A percentile compares a stretch with the other conserved stretches of the same genome.
Conservation (phyloP, 2,113 vertebrate species). For the Pandion haliaetus region DNA sequence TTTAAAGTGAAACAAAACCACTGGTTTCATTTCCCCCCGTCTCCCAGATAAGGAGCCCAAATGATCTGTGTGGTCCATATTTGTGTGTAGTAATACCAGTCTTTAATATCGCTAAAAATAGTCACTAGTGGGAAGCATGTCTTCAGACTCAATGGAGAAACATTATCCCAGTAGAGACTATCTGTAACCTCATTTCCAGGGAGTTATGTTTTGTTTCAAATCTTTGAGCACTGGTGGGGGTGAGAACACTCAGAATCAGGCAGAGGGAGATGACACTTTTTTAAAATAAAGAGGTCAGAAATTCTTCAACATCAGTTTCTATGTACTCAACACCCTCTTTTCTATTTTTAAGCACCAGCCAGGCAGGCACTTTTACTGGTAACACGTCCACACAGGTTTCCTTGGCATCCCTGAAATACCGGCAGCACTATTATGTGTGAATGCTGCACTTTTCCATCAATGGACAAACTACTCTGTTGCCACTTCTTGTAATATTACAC, state of each 20-base stretch:
- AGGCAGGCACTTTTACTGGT: background rate
- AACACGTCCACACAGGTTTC: background rate
- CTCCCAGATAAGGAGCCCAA: background rate
- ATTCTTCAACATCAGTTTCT: slow-evolving; percentile 25
- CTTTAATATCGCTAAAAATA: background rate
- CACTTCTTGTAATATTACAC: background rate
- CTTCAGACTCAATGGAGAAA: background rate
- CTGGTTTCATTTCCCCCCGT: background rate
- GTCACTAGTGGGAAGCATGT: background rate
- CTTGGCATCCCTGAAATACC: background rate
- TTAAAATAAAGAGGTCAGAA: slow-evolving; percentile 5
- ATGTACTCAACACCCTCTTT: slow-evolving; percentile 14
- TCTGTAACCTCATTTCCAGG: background rate
- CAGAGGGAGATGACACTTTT: background rate
- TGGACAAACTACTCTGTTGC: background rate
- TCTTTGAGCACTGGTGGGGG: background rate
- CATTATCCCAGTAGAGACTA: background rate
- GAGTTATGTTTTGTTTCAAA: background rate
- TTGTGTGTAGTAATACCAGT: background rate
- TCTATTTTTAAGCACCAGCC: slow-evolving; percentile 27
- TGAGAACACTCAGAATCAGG: background rate
- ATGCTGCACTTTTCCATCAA: slow-evolving; percentile 20
- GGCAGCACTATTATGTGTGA: background rate
- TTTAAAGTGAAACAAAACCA: background rate
- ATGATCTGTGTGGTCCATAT: background rate